phyloP scores from a whole-genome alignment of 2,888 invertebrate species.

The Athrips mouffetella region DNA sequence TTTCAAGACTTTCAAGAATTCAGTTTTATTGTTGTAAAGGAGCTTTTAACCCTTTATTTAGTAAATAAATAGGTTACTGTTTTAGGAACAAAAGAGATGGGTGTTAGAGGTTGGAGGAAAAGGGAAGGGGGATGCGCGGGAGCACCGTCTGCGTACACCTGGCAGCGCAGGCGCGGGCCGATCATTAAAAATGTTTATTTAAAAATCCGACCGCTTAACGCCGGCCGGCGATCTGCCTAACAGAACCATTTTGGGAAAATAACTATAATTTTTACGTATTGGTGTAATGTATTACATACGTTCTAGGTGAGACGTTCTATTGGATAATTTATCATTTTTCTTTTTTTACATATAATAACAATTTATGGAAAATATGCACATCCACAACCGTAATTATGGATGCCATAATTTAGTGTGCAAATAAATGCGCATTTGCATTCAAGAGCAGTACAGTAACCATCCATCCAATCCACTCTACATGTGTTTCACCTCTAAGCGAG shows the following conservation, averaged over 20 bases:
- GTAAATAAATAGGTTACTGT: conserved; percentile 66
- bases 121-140: conserved; percentile 39
- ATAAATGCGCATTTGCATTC: no score
- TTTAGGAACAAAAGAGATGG: conserved; percentile 71
- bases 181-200: conserved; percentile 79
- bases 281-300: neutral
- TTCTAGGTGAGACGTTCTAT: no score
- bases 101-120: conserved; percentile 35
- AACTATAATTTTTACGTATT: neutral
- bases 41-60: conserved; percentile 34
- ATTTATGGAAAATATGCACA: no score
- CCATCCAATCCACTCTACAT: no score
- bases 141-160: conserved; percentile 73
- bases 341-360: no score
- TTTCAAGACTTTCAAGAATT: conserved; percentile 1
- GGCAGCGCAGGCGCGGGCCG: conserved; percentile 67
- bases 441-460: no score
- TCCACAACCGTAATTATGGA: no score
- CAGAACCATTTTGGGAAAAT: conserved; percentile 34
- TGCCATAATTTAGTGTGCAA: no score
- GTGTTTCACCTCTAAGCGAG: no score
- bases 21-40: conserved; percentile 11
- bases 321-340: no score
- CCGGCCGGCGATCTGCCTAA: conserved; percentile 42
- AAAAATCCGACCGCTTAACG: conserved; percentile 77